Evolutionary conservation across 92 coral and sea anemone genomes (phyloP), one percentile per base, ranked within the genome.

Genomic region (Scolanthus callimorphus): DNA sequence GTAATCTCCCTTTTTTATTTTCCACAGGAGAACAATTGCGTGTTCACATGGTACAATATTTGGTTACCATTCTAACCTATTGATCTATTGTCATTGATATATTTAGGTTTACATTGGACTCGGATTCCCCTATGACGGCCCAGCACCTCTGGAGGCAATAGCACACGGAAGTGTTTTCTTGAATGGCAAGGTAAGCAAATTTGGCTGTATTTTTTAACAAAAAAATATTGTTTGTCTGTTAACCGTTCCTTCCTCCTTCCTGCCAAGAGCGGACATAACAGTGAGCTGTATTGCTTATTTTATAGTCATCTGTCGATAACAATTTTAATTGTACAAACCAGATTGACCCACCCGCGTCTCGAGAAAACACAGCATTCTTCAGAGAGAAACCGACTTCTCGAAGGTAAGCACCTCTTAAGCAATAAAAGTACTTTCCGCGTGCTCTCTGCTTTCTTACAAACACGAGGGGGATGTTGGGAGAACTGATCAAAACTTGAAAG

Each of bases 91-190:
- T 34, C 6, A 34, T 6, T 34, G 41, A 6, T 6, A 6, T 34
- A 12, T 60, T 23, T 44, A 92, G 98, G 76, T 92, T 0, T 92
- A 79, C 20, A 86, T 92, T 55, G 98, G 98, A 11, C 83, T 92
- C 51, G 98, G 98, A 13, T 92, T 92, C 64, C 98, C 98, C 11
- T 92, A 92, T 74, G 98, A 92, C 56, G 98, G 98, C 1, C 98
- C 98, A 0, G 98, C 96, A 6, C 98, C 98, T 0, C 82, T 92
- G 21, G 98, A 92, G 51, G 98, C 98, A 25, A 84, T 92, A 23
- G 98, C 98, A 2, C 90, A 88, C 27, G 98, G 98, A 25, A 74
- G 89, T 53, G 80, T 88, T 11, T 92, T 92, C 61, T 64, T 92
- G 10, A 92, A 92, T 59, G 89, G 84, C 12, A 92, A 92, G 89